A percentile compares a stretch with the other conserved stretches of the same genome.
Evolutionary conservation across 2,888 invertebrate species (phyloP).

Genomic region (Eupithecia tripunctaria): DNA sequence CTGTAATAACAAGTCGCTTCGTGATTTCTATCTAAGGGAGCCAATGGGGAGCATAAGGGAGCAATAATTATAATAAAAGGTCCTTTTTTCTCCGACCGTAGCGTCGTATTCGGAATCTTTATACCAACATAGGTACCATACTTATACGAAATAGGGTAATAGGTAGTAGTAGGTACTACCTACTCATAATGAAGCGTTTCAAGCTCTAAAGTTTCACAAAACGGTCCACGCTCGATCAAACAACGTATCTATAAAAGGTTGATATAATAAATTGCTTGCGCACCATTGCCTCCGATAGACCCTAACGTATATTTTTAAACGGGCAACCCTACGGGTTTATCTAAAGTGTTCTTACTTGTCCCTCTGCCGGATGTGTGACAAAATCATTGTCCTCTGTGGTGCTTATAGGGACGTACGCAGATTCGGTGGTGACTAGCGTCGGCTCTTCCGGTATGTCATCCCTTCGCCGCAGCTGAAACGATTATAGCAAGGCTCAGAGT

Average conservation of each 20-base stretch:
- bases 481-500: conserved; percentile 23
- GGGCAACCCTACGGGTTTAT: conserved; percentile 10
- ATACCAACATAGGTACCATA: no score
- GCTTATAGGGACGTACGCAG: conserved; percentile 66
- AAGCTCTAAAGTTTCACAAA: neutral
- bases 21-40: neutral
- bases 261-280: conserved; percentile 9
- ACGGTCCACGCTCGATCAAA: conserved; percentile 1
- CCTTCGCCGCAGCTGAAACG: conserved; percentile 62
- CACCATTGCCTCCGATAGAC: conserved; percentile 12
- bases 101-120: neutral
- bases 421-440: conserved; percentile 67
- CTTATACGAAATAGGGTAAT: neutral
- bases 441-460: conserved; percentile 58
- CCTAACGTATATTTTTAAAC: conserved; percentile 23
- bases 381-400: conserved; percentile 77
- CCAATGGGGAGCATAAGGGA: no score
- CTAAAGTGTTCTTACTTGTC: conserved; percentile 55
- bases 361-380: conserved; percentile 73
- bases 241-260: conserved; percentile 14
- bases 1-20: neutral
- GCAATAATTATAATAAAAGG: no score
- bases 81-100: no score
- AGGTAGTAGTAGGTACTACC: no score
- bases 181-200: neutral